phyloP scores from a whole-genome alignment of 2,888 invertebrate genomes.

The Odontocolon sp. region DNA sequence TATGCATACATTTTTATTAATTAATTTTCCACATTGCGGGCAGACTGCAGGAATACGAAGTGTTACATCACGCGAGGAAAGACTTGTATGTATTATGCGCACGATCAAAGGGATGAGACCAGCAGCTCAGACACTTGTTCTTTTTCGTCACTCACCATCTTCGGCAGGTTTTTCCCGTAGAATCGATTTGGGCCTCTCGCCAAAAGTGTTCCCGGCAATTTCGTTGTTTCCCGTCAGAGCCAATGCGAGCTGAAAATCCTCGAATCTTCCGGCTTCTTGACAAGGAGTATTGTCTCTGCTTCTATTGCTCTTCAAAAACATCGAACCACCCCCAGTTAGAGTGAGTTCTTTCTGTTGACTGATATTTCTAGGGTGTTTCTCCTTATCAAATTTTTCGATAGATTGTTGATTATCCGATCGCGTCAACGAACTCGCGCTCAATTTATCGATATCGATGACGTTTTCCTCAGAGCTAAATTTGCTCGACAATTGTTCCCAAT shows the following conservation, averaged over 20 bases:
- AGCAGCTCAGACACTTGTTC: background rate
- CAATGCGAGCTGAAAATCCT: conserved; percentile 67
- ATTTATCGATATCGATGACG: conserved; percentile 78
- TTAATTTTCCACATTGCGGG: no score
- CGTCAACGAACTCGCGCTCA: conserved; percentile 70
- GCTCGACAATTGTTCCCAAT: conserved; percentile 81
- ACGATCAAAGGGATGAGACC: background rate
- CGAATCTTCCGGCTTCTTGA: conserved; percentile 70
- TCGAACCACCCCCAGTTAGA: conserved; percentile 83
- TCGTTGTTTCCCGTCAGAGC: conserved; percentile 17
- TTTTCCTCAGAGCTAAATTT: conserved; percentile 76
- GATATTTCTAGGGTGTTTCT: conserved; percentile 80
- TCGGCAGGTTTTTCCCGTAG: conserved; percentile 76
- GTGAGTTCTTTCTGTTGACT: conserved; percentile 79
- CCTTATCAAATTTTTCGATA: conserved; percentile 74
- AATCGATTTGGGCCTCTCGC: conserved; percentile 77
- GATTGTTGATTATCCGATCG: conserved; percentile 64
- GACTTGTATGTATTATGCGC: no score
- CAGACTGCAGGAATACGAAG: no score
- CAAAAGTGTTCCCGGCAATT: background rate
- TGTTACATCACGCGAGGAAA: no score
- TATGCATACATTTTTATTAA: no score
- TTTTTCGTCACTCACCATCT: conserved; percentile 72
- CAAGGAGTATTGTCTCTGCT: conserved; percentile 77
- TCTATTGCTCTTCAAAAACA: conserved; percentile 84